Evolutionary conservation across 2,888 invertebrate species (phyloP).

Genomic region (Pimpla rufipes): DNA sequence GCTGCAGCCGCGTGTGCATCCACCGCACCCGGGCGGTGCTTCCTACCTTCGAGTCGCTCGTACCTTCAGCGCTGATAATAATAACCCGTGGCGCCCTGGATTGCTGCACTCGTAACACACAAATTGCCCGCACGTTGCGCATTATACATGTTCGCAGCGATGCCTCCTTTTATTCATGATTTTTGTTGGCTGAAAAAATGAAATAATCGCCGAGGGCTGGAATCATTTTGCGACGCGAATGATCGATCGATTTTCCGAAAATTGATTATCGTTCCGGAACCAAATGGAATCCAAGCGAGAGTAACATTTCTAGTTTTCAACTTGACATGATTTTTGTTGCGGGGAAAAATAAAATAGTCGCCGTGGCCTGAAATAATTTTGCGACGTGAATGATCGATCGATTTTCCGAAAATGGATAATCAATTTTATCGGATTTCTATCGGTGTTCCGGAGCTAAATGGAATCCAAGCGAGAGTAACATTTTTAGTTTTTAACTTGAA

Average conservation of each 20-base stretch:
- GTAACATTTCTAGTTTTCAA: too few species aligned
- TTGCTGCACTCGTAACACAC: conserved; percentile 64
- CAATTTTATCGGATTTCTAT: too few species aligned
- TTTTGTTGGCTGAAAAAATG: neutral
- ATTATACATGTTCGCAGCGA: conserved; percentile 8
- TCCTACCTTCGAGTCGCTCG: conserved; percentile 50
- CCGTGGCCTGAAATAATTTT: too few species aligned
- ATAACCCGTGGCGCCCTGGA: conserved; percentile 58
- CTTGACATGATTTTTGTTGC: too few species aligned
- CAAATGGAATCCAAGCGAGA: too few species aligned
- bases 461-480: too few species aligned
- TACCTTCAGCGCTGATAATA: conserved; percentile 60
- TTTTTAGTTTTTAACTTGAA: too few species aligned
- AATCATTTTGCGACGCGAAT: too few species aligned
- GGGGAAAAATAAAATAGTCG: too few species aligned
- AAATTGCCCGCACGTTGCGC: conserved; percentile 43
- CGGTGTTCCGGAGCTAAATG: too few species aligned
- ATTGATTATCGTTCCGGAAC: neutral
- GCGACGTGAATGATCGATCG: too few species aligned
- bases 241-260: neutral
- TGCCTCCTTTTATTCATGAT: neutral
- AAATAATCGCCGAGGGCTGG: neutral
- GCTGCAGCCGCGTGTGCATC: conserved; percentile 55
- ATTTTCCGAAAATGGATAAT: too few species aligned
- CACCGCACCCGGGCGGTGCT: conserved; percentile 41